Conservation (phyloP, 2,797 vertebrate genomes). For the Ateles fusciceps region DNA sequence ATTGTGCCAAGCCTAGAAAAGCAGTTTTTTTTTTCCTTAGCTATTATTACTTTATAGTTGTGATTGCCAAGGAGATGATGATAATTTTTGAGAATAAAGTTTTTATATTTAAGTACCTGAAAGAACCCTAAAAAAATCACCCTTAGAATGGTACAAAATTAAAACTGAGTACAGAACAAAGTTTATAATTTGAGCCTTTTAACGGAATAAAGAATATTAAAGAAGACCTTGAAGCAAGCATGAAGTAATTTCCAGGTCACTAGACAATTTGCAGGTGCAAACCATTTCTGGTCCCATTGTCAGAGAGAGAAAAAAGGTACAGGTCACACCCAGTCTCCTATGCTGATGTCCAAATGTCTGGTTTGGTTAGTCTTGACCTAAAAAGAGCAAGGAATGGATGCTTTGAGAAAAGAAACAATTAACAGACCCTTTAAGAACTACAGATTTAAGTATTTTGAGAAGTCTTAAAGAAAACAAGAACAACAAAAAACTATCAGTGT, state of each 20-base stretch:
- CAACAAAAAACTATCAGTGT: not conserved
- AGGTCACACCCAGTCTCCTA: not conserved
- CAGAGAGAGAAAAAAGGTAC: not conserved
- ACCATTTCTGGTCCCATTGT: not conserved
- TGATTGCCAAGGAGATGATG: not conserved
- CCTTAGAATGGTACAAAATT: slow-evolving; percentile 17
- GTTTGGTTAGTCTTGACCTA: slow-evolving; percentile 16
- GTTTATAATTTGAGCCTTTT: slow-evolving; percentile 28
- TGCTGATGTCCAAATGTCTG: not conserved
- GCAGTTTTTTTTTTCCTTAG: not conserved
- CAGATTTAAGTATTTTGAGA: not conserved
- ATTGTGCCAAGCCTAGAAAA: not conserved
- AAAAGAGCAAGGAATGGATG: not conserved
- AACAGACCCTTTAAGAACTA: slow-evolving; percentile 18
- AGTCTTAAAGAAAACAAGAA: slow-evolving; percentile 18
- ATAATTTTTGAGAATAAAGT: not conserved
- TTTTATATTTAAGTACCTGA: slow-evolving; percentile 37
- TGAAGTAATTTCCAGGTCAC: slow-evolving; percentile 8
- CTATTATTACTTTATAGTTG: slow-evolving; percentile 1
- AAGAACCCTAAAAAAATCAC: not conserved
- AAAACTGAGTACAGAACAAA: not conserved
- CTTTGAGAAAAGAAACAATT: slow-evolving; percentile 57
- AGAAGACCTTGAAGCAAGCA: not conserved
- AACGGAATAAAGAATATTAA: not conserved
- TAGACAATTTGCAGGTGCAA: slow-evolving; percentile 36